phyloP scores from a whole-genome alignment of 1,140 invertebrate species.

The Littorina saxatilis region DNA sequence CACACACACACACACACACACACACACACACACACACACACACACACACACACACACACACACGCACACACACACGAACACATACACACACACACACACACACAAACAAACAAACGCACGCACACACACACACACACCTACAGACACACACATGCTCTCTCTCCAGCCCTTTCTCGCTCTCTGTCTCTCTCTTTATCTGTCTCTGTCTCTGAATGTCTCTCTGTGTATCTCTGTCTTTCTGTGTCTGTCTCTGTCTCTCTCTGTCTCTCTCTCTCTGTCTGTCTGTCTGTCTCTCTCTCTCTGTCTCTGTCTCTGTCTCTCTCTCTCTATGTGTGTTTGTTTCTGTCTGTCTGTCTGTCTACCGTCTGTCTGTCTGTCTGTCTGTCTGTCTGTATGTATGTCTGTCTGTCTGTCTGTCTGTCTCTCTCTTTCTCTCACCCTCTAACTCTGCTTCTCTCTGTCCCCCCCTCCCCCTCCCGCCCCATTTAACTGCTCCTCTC shows the following conservation, averaged over 20 bases:
- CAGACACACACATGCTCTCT: not conserved
- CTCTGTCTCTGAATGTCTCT: not conserved
- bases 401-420: no score
- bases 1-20: constrained; percentile 15
- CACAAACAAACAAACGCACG: not conserved
- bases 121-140: not conserved
- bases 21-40: constrained; percentile 5
- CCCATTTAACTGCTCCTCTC: no score
- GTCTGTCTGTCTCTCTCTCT: not conserved
- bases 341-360: not conserved
- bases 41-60: constrained; percentile 15
- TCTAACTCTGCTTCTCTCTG: no score
- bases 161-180: not conserved
- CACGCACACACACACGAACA: constrained; percentile 10
- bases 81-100: constrained; percentile 12
- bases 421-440: no score
- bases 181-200: not conserved
- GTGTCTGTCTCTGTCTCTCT: not conserved
- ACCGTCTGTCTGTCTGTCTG: no score
- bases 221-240: not conserved
- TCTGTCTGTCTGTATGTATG: no score
- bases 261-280: no score
- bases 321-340: not conserved
- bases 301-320: not conserved
- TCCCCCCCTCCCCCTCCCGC: no score